phyloP scores from a whole-genome alignment of 2,113 vertebrate species.

The Canis aureus region DNA sequence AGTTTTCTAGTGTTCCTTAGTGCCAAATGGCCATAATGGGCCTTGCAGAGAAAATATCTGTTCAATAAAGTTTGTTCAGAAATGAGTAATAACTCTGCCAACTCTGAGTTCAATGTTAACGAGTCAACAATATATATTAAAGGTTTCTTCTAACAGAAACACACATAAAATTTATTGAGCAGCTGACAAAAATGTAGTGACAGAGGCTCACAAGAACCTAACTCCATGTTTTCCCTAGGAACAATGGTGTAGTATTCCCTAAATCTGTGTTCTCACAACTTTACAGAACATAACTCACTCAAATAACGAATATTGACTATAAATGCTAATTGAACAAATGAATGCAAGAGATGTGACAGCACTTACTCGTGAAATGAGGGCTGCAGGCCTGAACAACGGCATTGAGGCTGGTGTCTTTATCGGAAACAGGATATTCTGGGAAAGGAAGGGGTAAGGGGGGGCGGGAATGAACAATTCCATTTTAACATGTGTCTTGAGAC shows the following conservation, averaged over 20 bases:
- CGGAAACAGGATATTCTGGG: background rate
- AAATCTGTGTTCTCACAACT: background rate
- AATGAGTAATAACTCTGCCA: background rate
- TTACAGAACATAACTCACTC: background rate
- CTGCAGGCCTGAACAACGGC: background rate
- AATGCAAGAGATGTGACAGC: background rate
- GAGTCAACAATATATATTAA: background rate
- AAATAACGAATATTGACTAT: background rate
- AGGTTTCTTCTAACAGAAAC: conserved; percentile 22
- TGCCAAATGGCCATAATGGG: background rate
- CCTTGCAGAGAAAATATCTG: background rate
- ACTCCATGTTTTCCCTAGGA: background rate
- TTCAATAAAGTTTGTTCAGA: background rate
- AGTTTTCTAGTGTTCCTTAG: background rate
- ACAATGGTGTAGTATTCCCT: background rate
- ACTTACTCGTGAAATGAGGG: background rate
- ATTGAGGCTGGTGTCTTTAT: background rate
- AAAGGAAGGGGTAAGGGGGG: background rate
- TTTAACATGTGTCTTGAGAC: conserved; percentile 43
- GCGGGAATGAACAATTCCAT: background rate
- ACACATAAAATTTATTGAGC: background rate
- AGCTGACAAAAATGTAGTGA: background rate
- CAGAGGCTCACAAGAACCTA: background rate
- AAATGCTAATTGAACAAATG: conserved; percentile 24
- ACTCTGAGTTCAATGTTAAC: background rate